phyloP scores from a whole-genome alignment of 2,888 invertebrate species.

The Thalpophila matura region DNA sequence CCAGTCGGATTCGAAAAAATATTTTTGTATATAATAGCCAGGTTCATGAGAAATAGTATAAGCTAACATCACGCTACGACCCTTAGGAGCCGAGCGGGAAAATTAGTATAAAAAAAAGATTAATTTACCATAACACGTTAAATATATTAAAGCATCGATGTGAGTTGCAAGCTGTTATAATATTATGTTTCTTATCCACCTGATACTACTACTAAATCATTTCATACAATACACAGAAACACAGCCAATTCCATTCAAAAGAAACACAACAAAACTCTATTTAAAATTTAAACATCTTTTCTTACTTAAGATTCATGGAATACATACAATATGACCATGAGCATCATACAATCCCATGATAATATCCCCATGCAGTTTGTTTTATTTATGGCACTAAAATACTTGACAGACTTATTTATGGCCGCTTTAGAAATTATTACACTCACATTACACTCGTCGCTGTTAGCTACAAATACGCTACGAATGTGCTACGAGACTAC shows the following conservation, averaged over 20 bases:
- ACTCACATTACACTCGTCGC: conserved; percentile 48
- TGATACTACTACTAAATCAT: conserved; percentile 1
- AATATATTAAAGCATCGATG: no score
- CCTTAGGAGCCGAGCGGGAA: no score
- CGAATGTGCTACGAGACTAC: conserved; percentile 40
- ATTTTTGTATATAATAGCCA: no score
- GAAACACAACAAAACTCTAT: conserved; percentile 11
- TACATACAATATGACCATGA: conserved; percentile 60
- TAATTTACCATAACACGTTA: no score
- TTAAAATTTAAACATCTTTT: conserved; percentile 26
- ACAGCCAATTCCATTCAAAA: conserved; percentile 20
- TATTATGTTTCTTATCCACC: conserved; percentile 17
- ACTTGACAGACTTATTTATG: conserved; percentile 66
- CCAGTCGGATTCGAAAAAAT: no score
- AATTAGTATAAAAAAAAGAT: no score
- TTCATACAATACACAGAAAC: neutral
- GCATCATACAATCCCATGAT: conserved; percentile 65
- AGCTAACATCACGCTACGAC: no score
- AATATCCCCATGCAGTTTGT: conserved; percentile 66
- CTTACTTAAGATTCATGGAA: conserved; percentile 41
- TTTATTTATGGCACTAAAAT: conserved; percentile 70
- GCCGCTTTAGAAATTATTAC: conserved; percentile 66
- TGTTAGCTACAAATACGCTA: conserved; percentile 44
- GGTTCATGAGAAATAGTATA: no score
- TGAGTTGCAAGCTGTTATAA: no score